Conservation (phyloP, 2,797 vertebrate species). For the Anguilla pacifica region DNA sequence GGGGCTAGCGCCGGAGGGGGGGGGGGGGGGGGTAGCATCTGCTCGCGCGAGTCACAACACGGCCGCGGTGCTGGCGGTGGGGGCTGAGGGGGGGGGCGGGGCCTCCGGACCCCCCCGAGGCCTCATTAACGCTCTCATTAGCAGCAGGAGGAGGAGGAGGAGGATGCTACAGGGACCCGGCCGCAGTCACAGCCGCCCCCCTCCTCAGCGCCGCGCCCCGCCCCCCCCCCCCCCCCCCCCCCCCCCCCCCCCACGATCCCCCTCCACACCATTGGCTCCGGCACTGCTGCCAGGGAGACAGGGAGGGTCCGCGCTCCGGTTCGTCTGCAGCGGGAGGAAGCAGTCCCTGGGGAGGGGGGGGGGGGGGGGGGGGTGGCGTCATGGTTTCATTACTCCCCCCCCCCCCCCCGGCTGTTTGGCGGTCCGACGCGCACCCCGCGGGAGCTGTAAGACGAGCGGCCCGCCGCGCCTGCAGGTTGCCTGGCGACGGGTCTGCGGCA, state of each 20-base stretch:
- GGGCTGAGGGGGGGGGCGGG: background rate
- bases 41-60: background rate
- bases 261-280: background rate
- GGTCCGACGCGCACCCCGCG: background rate
- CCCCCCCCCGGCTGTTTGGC: background rate
- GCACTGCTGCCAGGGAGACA: background rate
- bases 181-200: too few relatives aligned
- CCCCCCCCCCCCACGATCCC: background rate
- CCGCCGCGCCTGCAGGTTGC: background rate
- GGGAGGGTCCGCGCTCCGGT: background rate
- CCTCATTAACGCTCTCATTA: conserved; percentile 30
- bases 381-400: background rate
- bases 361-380: too few relatives aligned
- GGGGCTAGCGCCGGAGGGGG: conserved; percentile 47
- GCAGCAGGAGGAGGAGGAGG: conserved; percentile 55
- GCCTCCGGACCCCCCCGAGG: background rate
- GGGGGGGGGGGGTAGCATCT: background rate
- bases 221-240: too few relatives aligned
- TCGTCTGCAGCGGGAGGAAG: background rate
- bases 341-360: background rate
- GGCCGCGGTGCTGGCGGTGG: background rate
- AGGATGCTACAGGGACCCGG: background rate
- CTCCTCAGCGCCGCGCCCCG: too few relatives aligned
- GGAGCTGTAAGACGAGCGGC: background rate
- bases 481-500: background rate